Base-by-base conservation (phyloP, 2,113 vertebrate species). In the Tyto alba region DNA sequence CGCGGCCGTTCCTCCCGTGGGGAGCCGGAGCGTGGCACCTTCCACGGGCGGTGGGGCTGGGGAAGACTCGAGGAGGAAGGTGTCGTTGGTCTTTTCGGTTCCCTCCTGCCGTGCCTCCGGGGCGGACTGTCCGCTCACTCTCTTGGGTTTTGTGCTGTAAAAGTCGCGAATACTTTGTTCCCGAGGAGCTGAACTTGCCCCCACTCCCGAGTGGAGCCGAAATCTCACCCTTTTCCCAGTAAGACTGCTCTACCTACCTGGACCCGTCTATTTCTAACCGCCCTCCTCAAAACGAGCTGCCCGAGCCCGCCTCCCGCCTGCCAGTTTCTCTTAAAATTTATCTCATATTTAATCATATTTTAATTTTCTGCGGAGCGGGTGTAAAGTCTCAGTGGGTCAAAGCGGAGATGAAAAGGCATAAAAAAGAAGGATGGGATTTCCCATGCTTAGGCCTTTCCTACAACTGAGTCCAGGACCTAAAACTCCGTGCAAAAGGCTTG, bases 381-480 rank as follows among this genome's bases (percentile, higher is more conserved):
- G 43, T 32, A 57, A 68, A 59, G 21, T 41, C n/a, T 56, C 55
- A 14, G 20, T 11, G 16, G 13, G 41, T 55, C 32, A 84, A 92
- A 91, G 45, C 0, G 0, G 25, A 56, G 27, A 45, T 10, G 16
- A 85, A 89, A 89, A 52, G 5, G 16, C 81, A 72, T 48, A 48
- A 85, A 55, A 75, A 77, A 67, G 9, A n/a, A 43, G 2, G 30
- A 43, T 25, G 52, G 13, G 23, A 62, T 62, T 71, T 77, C 29
- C 27, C 38, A 40, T 74, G 32, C 10, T 74, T 85, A 95, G 92
- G 85, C 90, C 92, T 95, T 90, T 74, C 34, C 9, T 59, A 11
- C 45, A n/a, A 45, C 27, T 23, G 23, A 57, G 5, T 66, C 38
- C 59, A 45, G 63, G 50, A 93, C 88, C 80, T 80, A 89, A 95